These are phyloP conservation scores for Dipodomys merriami DNA, from an alignment of 2,113 vertebrate genomes.

Conservation along the genomic window DNA sequence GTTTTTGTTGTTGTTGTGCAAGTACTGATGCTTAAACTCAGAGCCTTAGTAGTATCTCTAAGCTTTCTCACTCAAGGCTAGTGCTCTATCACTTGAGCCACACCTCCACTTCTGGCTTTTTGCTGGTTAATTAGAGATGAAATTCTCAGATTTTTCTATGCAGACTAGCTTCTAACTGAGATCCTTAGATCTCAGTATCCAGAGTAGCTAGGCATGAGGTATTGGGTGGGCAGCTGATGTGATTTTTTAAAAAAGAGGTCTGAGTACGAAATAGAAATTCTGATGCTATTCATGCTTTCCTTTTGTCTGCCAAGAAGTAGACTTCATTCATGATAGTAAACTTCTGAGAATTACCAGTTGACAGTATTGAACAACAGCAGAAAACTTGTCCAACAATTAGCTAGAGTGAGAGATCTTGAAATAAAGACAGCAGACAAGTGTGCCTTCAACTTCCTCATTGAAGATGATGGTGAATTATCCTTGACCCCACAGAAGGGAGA, in stretches of 20 bases:
- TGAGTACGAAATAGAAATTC: slow-evolving; percentile 49
- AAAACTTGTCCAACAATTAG: slow-evolving; percentile 4
- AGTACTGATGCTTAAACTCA: too few relatives aligned
- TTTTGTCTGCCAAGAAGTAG: slow-evolving; percentile 30
- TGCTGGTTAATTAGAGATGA: too few relatives aligned
- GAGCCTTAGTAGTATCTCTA: too few relatives aligned
- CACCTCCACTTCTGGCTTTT: too few relatives aligned
- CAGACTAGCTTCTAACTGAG: too few relatives aligned
- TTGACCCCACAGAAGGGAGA: background rate
- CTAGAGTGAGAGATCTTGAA: background rate
- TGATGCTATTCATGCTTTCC: slow-evolving; percentile 36
- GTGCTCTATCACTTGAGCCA: too few relatives aligned
- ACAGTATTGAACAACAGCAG: background rate
- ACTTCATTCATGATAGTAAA: slow-evolving; percentile 52
- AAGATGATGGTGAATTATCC: background rate
- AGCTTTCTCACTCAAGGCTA: too few relatives aligned
- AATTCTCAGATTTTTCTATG: too few relatives aligned
- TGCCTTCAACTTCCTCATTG: background rate
- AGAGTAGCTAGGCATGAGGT: too few relatives aligned
- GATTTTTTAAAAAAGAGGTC: slow-evolving; percentile 32
- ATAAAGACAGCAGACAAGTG: background rate
- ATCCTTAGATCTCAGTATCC: too few relatives aligned
- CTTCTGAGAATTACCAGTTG: slow-evolving; percentile 19
- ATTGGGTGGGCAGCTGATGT: too few relatives aligned
- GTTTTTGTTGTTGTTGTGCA: too few relatives aligned